These are phyloP conservation scores for Pseudopleuronectes americanus DNA, from an alignment of 2,797 vertebrate genomes.

Conservation along the genomic window DNA sequence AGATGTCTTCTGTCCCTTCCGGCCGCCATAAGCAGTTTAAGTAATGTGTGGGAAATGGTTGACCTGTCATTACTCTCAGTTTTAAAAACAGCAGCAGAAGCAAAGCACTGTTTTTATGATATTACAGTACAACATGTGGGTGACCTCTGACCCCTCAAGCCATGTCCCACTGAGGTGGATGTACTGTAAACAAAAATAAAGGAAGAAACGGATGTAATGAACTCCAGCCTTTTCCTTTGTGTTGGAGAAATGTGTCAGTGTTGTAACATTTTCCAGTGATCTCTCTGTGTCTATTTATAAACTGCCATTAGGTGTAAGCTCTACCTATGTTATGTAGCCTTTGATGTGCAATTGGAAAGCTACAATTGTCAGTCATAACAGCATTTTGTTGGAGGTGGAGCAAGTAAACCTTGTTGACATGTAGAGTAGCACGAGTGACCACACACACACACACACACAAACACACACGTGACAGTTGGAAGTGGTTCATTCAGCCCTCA, in stretches of 20 bases:
- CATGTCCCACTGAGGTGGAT: slow-evolving; percentile 27
- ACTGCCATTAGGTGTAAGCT: slow-evolving; percentile 22
- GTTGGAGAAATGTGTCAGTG: slow-evolving; percentile 15
- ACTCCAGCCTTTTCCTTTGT: slow-evolving; percentile 32
- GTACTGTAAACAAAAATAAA: slow-evolving; percentile 35
- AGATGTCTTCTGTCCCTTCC: slow-evolving; percentile 41
- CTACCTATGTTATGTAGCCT: slow-evolving; percentile 12
- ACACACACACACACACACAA: not conserved
- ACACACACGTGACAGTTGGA: not conserved
- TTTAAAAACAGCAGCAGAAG: slow-evolving; percentile 37
- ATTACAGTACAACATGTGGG: slow-evolving; percentile 34
- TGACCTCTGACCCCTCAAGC: slow-evolving; percentile 37
- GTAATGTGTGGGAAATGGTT: slow-evolving; percentile 31
- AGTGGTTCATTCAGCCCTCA: slow-evolving; percentile 29
- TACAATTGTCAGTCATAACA: slow-evolving; percentile 10
- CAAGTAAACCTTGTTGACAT: slow-evolving; percentile 16
- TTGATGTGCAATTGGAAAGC: slow-evolving; percentile 23
- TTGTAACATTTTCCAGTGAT: slow-evolving; percentile 21
- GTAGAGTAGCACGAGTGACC: not conserved
- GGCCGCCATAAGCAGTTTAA: slow-evolving; percentile 24
- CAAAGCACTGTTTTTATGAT: slow-evolving; percentile 13
- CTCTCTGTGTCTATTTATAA: slow-evolving; percentile 17
- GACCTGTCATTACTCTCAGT: slow-evolving; percentile 30
- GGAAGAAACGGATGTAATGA: slow-evolving; percentile 6
- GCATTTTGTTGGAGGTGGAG: slow-evolving; percentile 24